Evolutionary conservation across 2,888 invertebrate species (phyloP), one percentile per base, ranked within the genome.

Genomic region (Tupiocoris notatus): DNA sequence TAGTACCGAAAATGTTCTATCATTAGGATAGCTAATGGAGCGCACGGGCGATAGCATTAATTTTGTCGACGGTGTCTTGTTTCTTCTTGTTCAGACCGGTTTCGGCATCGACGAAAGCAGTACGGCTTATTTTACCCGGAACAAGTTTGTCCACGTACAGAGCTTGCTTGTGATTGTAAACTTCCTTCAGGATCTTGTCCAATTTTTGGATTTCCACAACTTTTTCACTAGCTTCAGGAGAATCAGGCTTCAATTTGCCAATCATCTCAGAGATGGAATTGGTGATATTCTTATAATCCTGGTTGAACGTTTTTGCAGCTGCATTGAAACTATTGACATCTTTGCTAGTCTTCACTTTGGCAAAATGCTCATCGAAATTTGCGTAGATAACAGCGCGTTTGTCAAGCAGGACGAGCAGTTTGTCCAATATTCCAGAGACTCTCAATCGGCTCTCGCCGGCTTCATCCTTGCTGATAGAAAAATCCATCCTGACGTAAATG

Each of bases 401-500:
- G 80, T 89, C 88, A 81, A 90, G 89, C 24, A 86, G 85, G 39
- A 85, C 85, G 76, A 88, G 84, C 1, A 89, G 85, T 78, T 87
- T 86, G 81, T 89, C 89, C 77, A 86, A 84, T 17, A 85, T 83
- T 0, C 86, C 85, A 62, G 85, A 84, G 70, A 86, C 83, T 17
- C 85, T 81, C 24, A 86, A 79, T 67, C 83, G 84, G 67, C 84
- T 84, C 78, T 86, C 89, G 25, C 86, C 87, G 1, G 83, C 85
- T 79, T 86, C 86, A 82, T 87, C 87, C 85, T 79, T 80, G 57
- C 79, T 79, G 81, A 98, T 96, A 76, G 97, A 94, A 86, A 99
- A 98, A 86, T 99, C 98, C 83, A 98, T 87, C 81, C 98, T 89
- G 78, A 97, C 94, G 86, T 96, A 96, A 82, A 98, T 86, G 83